Evolutionary conservation across 2,113 vertebrate genomes (phyloP), one percentile per base, ranked within the genome.

Genomic region (Esox niger): DNA sequence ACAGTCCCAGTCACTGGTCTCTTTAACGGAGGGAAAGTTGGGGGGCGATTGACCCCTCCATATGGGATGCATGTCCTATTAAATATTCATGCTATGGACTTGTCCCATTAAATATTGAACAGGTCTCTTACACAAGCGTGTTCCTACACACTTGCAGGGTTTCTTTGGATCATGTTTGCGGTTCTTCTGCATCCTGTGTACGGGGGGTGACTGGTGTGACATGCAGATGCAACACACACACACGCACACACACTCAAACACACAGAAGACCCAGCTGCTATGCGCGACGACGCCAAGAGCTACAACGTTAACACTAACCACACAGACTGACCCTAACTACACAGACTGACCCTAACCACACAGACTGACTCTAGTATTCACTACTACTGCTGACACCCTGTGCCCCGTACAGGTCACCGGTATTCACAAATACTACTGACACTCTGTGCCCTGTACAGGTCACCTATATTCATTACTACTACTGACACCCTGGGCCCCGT

Each of bases 1-100:
- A n/a, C n/a, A n/a, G n/a, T n/a, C n/a, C n/a, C n/a, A n/a, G n/a
- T n/a, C n/a, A n/a, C n/a, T n/a, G n/a, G n/a, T n/a, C n/a, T n/a
- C n/a, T n/a, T n/a, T n/a, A n/a, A n/a, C n/a, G n/a, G n/a, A n/a
- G n/a, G n/a, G n/a, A n/a, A n/a, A n/a, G n/a, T 64, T 64, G 75
- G 79, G 27, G 73, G 73, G 57, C 64, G 62, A 62, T 31, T 25
- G 75, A 79, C 67, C 70, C 33, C 78, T 85, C 76, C 80, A 78
- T 86, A 81, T 86, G 87, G 74, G 76, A 81, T 82, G 80, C 78
- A 71, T 80, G 86, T 84, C 80, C 73, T 77, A 78, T 86, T 77
- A 85, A 88, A 88, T 83, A 86, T 88, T 86, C 61, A 88, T 83
- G 77, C 69, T 61, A 46, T 80, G 77, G 79, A 87, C 86, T 84